phyloP scores from a whole-genome alignment of 1,140 invertebrate genomes.

The Aphis craccivora region DNA sequence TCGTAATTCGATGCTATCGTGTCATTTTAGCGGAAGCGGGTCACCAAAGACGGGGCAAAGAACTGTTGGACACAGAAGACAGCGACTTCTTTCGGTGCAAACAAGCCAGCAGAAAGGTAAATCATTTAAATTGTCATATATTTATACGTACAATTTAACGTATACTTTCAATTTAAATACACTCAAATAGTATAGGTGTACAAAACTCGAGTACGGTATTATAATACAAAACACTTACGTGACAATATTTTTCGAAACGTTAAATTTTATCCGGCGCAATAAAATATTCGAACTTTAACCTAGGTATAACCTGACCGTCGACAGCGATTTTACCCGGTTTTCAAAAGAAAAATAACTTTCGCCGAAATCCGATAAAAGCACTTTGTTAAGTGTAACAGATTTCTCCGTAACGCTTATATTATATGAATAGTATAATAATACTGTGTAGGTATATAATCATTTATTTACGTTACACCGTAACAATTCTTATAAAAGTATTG shows the following conservation, averaged over 20 bases:
- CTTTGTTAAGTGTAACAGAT: neutral
- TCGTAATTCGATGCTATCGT: neutral
- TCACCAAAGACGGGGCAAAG: conserved; percentile 27
- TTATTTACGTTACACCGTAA: neutral
- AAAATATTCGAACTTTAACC: neutral
- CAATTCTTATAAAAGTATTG: neutral
- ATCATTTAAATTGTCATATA: neutral
- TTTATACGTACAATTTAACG: neutral
- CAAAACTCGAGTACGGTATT: neutral
- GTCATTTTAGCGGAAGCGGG: neutral
- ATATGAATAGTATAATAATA: neutral
- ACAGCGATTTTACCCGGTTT: neutral
- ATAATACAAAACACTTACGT: neutral
- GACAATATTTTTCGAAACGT: neutral
- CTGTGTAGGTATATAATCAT: neutral
- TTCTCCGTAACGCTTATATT: neutral
- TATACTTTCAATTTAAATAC: neutral
- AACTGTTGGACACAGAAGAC: conserved; percentile 51
- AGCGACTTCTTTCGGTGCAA: conserved; percentile 56
- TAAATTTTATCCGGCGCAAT: neutral
- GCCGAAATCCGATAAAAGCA: neutral
- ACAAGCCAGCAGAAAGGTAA: conserved; percentile 55
- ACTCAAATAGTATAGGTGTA: neutral
- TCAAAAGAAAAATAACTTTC: neutral
- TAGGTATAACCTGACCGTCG: neutral